phyloP scores from a whole-genome alignment of 2,113 vertebrate genomes.

The Peromyscus leucopus region DNA sequence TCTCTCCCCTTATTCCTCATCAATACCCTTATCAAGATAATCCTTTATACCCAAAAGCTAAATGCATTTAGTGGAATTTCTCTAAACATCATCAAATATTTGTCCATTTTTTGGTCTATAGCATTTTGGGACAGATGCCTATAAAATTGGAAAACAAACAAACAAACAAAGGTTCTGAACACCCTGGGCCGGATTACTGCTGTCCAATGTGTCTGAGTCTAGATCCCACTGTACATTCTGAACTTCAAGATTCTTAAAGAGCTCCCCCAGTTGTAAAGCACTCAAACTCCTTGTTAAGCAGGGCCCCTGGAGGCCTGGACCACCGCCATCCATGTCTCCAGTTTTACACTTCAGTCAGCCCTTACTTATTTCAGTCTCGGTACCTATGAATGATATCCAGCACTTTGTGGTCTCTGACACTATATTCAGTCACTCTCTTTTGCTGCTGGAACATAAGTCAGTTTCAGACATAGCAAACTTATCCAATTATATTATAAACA shows the following conservation, averaged over 20 bases:
- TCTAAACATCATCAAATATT: neutral
- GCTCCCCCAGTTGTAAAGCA: neutral
- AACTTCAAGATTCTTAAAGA: neutral
- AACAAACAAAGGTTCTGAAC: neutral
- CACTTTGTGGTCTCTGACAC: neutral
- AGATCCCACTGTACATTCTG: neutral
- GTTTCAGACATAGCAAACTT: neutral
- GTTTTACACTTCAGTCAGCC: neutral
- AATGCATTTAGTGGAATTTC: neutral
- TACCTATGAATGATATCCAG: neutral
- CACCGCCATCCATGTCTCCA: neutral
- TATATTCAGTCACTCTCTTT: neutral
- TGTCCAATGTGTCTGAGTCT: neutral
- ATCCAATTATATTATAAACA: conserved; percentile 16
- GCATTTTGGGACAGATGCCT: neutral
- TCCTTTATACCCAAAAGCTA: neutral
- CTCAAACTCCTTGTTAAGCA: neutral
- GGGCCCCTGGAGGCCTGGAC: neutral
- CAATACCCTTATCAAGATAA: neutral
- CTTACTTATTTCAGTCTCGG: neutral
- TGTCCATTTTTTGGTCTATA: neutral
- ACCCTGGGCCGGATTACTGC: neutral
- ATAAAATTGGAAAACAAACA: neutral
- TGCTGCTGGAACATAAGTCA: neutral
- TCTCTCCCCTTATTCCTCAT: neutral